Conservation (phyloP, 2,888 invertebrate species). For the Erpobdella octoculata region DNA sequence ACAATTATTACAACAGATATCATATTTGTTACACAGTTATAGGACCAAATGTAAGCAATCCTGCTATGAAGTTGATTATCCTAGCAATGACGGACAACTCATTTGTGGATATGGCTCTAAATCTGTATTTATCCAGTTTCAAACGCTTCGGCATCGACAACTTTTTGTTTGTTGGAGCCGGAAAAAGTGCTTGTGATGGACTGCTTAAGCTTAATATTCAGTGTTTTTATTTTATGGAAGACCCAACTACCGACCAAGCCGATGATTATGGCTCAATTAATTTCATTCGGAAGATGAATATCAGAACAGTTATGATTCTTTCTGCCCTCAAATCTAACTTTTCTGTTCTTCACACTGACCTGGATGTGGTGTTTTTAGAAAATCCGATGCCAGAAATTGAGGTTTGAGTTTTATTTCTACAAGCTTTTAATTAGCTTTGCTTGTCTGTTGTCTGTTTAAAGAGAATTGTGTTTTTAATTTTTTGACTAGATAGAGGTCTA, state of each 20-base stretch:
- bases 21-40: background rate
- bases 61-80: constrained; percentile 22
- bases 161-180: constrained; percentile 30
- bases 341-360: constrained; percentile 34
- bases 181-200: constrained; percentile 15
- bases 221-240: constrained; percentile 27
- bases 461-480: too few species aligned
- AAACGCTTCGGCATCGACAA: constrained; percentile 28
- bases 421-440: too few species aligned
- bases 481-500: too few species aligned
- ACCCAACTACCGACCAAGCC: constrained; percentile 17
- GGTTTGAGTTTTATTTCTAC: background rate
- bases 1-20: too few species aligned
- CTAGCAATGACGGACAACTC: constrained; percentile 30
- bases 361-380: constrained; percentile 35
- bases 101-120: constrained; percentile 31
- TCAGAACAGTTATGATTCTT: constrained; percentile 36
- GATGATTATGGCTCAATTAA: constrained; percentile 14
- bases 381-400: constrained; percentile 34
- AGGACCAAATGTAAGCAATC: background rate
- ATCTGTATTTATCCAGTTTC: constrained; percentile 28
- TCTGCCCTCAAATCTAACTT: constrained; percentile 28
- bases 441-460: too few species aligned
- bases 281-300: constrained; percentile 34
- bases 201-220: constrained; percentile 5